phyloP scores from a whole-genome alignment of 2,797 vertebrate genomes.

The Amblyraja radiata region DNA sequence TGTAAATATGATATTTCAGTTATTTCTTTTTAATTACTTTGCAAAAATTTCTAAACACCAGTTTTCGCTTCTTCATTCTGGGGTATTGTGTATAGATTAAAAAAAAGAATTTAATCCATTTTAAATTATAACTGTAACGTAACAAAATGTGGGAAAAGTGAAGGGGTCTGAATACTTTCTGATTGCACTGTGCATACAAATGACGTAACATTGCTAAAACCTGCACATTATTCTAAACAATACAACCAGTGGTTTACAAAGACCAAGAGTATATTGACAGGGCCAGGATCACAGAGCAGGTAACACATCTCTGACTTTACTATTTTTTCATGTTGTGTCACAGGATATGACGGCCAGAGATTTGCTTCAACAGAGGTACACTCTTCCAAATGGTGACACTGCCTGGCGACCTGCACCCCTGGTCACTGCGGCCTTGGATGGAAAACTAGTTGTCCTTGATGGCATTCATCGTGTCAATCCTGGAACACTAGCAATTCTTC shows the following conservation, averaged over 20 bases:
- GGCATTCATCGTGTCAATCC: conserved; percentile 87
- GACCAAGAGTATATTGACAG: background rate
- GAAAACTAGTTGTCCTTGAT: conserved; percentile 83
- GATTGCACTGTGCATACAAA: too few species aligned
- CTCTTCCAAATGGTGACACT: conserved; percentile 87
- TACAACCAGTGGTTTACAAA: background rate
- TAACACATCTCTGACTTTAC: background rate
- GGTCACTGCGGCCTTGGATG: conserved; percentile 80
- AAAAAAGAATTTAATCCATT: too few species aligned
- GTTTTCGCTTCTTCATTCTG: too few species aligned
- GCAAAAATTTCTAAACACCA: too few species aligned
- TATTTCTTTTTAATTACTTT: too few species aligned
- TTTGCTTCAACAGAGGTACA: conserved; percentile 88
- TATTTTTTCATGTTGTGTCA: conserved; percentile 39
- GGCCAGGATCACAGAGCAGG: background rate
- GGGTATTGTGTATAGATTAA: too few species aligned
- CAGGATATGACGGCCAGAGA: conserved; percentile 95
- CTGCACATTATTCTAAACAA: background rate
- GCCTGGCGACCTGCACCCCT: conserved; percentile 85
- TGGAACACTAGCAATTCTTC: conserved; percentile 83
- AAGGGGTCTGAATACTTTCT: too few species aligned
- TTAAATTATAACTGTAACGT: too few species aligned
- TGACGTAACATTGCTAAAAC: background rate
- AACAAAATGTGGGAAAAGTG: too few species aligned
- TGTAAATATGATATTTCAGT: too few species aligned